Percentiles rank a stretch among this genome's conserved stretches.
These are phyloP conservation scores for Laothoe populi DNA, from an alignment of 2,888 invertebrate genomes.

Conservation along the genomic window DNA sequence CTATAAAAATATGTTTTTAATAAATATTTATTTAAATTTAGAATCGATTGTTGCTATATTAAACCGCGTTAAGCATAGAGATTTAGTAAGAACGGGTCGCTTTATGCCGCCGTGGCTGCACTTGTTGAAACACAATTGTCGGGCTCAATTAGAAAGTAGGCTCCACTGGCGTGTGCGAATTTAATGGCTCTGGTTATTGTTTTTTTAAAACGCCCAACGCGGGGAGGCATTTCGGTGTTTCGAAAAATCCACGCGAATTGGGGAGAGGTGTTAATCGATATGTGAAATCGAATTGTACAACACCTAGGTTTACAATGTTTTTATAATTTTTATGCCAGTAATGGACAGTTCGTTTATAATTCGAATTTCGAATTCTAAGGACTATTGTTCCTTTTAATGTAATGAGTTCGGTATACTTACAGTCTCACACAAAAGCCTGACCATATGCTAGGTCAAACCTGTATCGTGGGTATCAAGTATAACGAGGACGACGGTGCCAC, in stretches of 20 bases:
- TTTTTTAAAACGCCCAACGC: slow-evolving; percentile 56
- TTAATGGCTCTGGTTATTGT: slow-evolving; percentile 81
- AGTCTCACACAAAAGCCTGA: too few species aligned
- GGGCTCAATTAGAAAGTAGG: slow-evolving; percentile 70
- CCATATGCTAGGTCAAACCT: too few species aligned
- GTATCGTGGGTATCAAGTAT: too few species aligned
- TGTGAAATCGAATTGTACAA: slow-evolving; percentile 1
- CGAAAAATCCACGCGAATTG: slow-evolving; percentile 13
- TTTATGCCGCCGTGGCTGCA: slow-evolving; percentile 12
- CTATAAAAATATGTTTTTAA: too few species aligned
- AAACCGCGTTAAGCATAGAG: slow-evolving; percentile 3
- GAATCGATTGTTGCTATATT: background rate
- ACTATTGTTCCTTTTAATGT: too few species aligned
- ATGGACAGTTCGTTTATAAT: background rate
- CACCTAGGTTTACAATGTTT: background rate
- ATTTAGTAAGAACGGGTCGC: slow-evolving; percentile 12
- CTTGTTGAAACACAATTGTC: slow-evolving; percentile 39
- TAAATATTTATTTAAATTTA: too few species aligned
- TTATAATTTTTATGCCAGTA: background rate
- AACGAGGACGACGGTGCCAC: too few species aligned
- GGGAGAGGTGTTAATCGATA: slow-evolving; percentile 14
- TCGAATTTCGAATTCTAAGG: too few species aligned
- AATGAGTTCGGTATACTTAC: background rate
- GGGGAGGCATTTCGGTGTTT: slow-evolving; percentile 22
- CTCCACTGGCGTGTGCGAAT: slow-evolving; percentile 73